A percentile compares a stretch with the other conserved stretches of the same genome.
These are phyloP conservation scores for Hippocampus comes DNA, from an alignment of 2,113 vertebrate genomes.

Conservation along the genomic window DNA sequence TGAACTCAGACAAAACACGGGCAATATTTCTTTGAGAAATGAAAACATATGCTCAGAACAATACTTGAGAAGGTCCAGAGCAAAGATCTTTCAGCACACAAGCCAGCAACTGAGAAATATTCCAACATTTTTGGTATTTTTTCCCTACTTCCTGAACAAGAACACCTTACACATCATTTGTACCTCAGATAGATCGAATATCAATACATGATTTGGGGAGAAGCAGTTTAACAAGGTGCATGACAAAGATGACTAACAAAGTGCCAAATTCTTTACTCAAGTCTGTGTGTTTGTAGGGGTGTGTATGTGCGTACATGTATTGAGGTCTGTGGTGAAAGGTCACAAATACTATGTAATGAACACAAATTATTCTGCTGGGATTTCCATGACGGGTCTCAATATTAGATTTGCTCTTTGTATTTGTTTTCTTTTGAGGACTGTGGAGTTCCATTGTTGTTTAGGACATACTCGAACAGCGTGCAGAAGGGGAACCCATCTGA, in stretches of 20 bases:
- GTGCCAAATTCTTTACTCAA: slow-evolving; percentile 65
- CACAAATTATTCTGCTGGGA: slow-evolving; percentile 51
- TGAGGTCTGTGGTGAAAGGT: slow-evolving; percentile 54
- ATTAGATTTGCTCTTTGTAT: slow-evolving; percentile 61
- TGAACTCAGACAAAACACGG: slow-evolving; percentile 43
- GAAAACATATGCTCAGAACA: slow-evolving; percentile 55
- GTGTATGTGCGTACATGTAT: slow-evolving; percentile 21
- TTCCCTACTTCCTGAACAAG: slow-evolving; percentile 61
- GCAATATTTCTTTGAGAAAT: slow-evolving; percentile 54
- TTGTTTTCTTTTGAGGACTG: slow-evolving; percentile 31
- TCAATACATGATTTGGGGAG: slow-evolving; percentile 63
- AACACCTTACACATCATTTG: slow-evolving; percentile 70
- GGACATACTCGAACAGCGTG: slow-evolving; percentile 98
- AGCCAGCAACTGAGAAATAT: slow-evolving; percentile 66
- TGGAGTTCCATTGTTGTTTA: slow-evolving; percentile 66
- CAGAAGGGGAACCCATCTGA: slow-evolving; percentile 98
- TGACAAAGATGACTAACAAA: slow-evolving; percentile 70
- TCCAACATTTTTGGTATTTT: slow-evolving; percentile 69
- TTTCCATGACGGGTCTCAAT: slow-evolving; percentile 49
- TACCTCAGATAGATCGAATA: slow-evolving; percentile 73
- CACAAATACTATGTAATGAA: slow-evolving; percentile 63
- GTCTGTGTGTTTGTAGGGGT: slow-evolving; percentile 30
- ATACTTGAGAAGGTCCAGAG: slow-evolving; percentile 39
- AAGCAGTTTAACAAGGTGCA: slow-evolving; percentile 76
- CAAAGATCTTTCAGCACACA: slow-evolving; percentile 51